Evolutionary conservation across 2,888 invertebrate species (phyloP), one percentile per base, ranked within the genome.

Genomic region (Drosophila formosana): DNA sequence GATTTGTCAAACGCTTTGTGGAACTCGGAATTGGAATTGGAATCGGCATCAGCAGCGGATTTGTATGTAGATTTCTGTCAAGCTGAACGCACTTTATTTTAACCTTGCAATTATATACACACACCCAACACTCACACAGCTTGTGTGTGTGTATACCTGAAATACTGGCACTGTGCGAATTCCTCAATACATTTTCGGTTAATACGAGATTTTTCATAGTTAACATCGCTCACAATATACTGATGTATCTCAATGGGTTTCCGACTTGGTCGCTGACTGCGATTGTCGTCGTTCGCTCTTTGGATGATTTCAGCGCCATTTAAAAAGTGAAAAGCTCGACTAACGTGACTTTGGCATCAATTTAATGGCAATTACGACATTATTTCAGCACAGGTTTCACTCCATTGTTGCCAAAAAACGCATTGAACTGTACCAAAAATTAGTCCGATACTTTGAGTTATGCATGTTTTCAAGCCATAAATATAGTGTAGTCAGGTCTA

Each of bases 321-420:
- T 61, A 50, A 72, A 68, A 80, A 76, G 67, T 66, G 68, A 78
- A 80, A 78, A 80, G 61, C 68, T 47, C 30, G n/a, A 60, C 46
- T 64, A 65, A 50, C 49, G 11, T 45, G 55, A 63, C 37, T 61
- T 75, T 50, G 34, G 25, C 66, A 72, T 61, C 64, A 72, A 72
- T 70, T 76, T 62, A 65, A 72, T 60, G 55, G 26, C 64, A 77
- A 80, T 67, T 76, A 64, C 53, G 57, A 52, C 61, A 60, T 61
- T 57, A 43, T 43, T 56, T 49, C 41, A 25, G 32, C 18, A 43
- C 34, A 37, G 70, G 30, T 73, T 63, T 75, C 62, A 61, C 66
- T 55, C 52, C 43, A 25, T 50, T 51, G 11, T 55, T 49, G 49
- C 13, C 32, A 49, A 55, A 43, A 37, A 64, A 65, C 32, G n/a